Conservation (phyloP, 2,797 vertebrate genomes). For the Sebastiscus tertius region DNA sequence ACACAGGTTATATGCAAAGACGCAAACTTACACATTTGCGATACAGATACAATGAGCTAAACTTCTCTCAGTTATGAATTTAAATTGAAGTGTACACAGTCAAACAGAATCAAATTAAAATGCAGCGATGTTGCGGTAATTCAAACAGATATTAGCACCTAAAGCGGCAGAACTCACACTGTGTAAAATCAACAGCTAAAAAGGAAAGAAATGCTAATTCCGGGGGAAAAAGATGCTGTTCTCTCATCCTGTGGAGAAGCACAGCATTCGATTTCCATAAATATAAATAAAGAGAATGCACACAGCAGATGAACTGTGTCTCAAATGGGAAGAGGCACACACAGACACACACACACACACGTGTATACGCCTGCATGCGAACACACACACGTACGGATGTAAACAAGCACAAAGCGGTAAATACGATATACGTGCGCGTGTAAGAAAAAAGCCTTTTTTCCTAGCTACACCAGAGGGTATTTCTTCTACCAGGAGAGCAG, state of each 20-base stretch:
- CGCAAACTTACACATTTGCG: slow-evolving; percentile 41
- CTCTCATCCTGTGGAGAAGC: slow-evolving; percentile 59
- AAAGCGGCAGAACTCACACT: slow-evolving; percentile 68
- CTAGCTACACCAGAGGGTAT: slow-evolving; percentile 34
- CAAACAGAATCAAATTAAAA: slow-evolving; percentile 74
- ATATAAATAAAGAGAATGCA: slow-evolving; percentile 72
- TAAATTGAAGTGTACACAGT: slow-evolving; percentile 63
- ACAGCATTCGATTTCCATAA: slow-evolving; percentile 69
- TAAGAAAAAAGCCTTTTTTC: slow-evolving; percentile 11
- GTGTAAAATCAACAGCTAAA: slow-evolving; percentile 72
- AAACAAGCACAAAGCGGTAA: neutral
- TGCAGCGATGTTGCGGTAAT: slow-evolving; percentile 66
- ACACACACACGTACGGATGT: neutral
- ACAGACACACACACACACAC: neutral
- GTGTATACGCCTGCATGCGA: neutral
- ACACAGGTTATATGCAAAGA: slow-evolving; percentile 63
- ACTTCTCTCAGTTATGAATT: slow-evolving; percentile 57
- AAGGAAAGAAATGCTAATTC: slow-evolving; percentile 67
- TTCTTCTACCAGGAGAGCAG: slow-evolving; percentile 48
- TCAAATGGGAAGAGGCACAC: slow-evolving; percentile 27
- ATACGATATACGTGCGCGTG: slow-evolving; percentile 11
- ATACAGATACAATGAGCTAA: slow-evolving; percentile 44
- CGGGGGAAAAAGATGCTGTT: slow-evolving; percentile 38
- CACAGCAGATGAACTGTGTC: slow-evolving; percentile 44
- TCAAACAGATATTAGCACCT: slow-evolving; percentile 78